Conservation (phyloP, 2,888 invertebrate genomes). For the Microchrysa polita region DNA sequence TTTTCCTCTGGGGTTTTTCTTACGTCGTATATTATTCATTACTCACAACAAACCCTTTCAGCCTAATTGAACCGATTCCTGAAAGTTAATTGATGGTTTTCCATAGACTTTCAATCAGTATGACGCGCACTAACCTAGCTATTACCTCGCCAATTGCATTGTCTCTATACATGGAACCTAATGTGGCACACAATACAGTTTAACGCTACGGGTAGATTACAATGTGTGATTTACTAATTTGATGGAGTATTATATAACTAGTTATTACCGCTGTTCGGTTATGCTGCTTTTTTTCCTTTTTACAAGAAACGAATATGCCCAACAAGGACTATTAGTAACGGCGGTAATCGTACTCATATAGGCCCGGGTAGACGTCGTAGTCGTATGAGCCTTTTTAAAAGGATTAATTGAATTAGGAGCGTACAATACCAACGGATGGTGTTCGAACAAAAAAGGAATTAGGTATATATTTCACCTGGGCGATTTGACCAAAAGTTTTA, state of each 20-base stretch:
- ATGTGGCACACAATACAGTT: not conserved
- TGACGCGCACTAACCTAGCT: conserved; percentile 28
- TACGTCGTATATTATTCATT: not conserved
- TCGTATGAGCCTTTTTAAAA: conserved; percentile 20
- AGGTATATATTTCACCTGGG: conserved; percentile 43
- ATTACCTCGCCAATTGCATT: conserved; percentile 6
- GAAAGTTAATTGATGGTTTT: conserved; percentile 44
- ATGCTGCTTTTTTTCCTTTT: no score
- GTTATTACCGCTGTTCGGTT: conserved; percentile 44
- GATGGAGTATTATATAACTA: conserved; percentile 47
- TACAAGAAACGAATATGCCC: conserved; percentile 18
- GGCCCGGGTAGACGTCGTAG: no score
- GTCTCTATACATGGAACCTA: not conserved
- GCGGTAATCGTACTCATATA: conserved; percentile 1
- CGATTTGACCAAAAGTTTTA: not conserved
- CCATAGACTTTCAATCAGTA: conserved; percentile 39
- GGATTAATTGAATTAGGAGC: conserved; percentile 42
- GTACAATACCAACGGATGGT: conserved; percentile 30
- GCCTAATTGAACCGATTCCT: conserved; percentile 46
- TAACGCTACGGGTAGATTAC: conserved; percentile 30
- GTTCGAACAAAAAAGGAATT: conserved; percentile 5
- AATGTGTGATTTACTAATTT: conserved; percentile 45
- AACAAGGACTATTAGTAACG: conserved; percentile 33
- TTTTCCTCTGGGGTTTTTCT: not conserved
- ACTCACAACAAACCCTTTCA: conserved; percentile 44